phyloP scores from a whole-genome alignment of 2,797 vertebrate genomes.

The Hephaestus fuliginosus region DNA sequence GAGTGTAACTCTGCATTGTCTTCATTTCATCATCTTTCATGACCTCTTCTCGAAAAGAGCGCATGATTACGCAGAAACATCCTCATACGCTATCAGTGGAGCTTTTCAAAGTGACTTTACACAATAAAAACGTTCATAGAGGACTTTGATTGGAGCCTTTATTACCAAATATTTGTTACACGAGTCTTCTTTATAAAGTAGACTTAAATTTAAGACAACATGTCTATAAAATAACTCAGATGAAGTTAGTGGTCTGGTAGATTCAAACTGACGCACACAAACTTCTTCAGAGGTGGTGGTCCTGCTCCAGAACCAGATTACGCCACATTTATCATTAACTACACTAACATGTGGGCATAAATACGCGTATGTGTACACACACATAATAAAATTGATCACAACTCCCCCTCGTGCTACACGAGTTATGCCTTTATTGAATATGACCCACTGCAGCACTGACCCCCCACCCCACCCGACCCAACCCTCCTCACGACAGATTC shows the following conservation, averaged over 20 bases:
- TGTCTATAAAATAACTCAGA: background rate
- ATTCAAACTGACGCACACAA: slow-evolving; percentile 24
- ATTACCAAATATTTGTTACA: background rate
- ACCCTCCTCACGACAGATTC: slow-evolving; percentile 45
- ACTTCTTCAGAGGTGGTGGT: background rate
- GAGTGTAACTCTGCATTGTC: background rate
- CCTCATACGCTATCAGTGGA: background rate
- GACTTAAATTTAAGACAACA: background rate
- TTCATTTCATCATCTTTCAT: slow-evolving; percentile 19
- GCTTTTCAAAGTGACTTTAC: background rate
- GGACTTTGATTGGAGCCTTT: background rate
- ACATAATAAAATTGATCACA: slow-evolving; percentile 17
- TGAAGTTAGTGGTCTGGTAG: background rate
- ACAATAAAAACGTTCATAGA: background rate
- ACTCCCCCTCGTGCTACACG: background rate
- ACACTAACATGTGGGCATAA: background rate
- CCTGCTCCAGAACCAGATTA: slow-evolving; percentile 23
- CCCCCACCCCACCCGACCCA: background rate
- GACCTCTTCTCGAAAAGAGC: slow-evolving; percentile 14
- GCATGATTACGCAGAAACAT: slow-evolving; percentile 33
- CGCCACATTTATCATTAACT: background rate
- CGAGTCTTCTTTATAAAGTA: background rate
- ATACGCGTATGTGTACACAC: background rate
- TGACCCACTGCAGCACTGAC: slow-evolving; percentile 57
- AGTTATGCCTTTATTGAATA: slow-evolving; percentile 45